Conservation (phyloP, 2,113 vertebrate genomes). For the Xiphophorus hellerii region DNA sequence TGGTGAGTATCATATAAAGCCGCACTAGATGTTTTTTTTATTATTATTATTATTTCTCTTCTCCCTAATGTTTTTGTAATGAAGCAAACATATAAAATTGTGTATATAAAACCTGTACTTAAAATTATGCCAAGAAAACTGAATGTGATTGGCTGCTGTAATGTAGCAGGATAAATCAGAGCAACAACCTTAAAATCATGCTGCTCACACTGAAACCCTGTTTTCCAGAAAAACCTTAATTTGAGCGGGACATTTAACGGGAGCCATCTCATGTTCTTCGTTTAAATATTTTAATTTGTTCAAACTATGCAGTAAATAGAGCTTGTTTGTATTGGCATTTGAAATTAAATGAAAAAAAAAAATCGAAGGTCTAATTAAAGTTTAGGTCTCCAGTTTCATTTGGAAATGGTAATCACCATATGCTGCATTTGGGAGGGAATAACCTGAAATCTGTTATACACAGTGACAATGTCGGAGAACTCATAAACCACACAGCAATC, state of each 20-base stretch:
- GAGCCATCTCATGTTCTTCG: no score
- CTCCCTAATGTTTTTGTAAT: background rate
- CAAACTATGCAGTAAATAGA: background rate
- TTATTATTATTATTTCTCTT: background rate
- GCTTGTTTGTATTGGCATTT: background rate
- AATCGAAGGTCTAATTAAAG: background rate
- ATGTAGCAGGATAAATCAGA: no score
- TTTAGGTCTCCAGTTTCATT: background rate
- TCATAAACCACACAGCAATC: conserved; percentile 88
- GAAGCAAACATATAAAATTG: no score
- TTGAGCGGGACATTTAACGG: no score
- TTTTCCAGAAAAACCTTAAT: no score
- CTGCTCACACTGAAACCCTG: no score
- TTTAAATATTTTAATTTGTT: no score
- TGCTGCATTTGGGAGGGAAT: background rate
- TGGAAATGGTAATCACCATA: background rate
- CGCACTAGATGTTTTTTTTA: background rate
- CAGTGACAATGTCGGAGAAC: conserved; percentile 93
- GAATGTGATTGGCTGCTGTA: no score
- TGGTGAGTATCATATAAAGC: conserved; percentile 57
- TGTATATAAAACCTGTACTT: no score
- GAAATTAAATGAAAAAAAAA: background rate
- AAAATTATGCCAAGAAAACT: no score
- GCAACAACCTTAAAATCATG: no score
- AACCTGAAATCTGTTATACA: conserved; percentile 15